phyloP scores from a whole-genome alignment of 2,113 vertebrate species.

The Ophiodon elongatus region DNA sequence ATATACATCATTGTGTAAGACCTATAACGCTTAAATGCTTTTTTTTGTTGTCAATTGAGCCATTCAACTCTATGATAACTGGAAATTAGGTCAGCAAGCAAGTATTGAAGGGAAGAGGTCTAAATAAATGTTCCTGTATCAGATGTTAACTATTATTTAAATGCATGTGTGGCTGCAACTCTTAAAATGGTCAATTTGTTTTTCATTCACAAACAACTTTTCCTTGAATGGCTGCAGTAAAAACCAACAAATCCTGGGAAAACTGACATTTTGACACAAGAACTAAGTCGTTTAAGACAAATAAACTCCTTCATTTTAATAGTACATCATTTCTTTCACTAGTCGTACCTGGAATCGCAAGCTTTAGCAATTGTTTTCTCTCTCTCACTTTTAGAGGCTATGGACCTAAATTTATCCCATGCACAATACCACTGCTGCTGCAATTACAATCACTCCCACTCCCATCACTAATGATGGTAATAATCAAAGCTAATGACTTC shows the following conservation, averaged over 20 bases:
- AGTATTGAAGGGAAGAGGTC: neutral
- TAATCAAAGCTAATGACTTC: slow-evolving; percentile 6
- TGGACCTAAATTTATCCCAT: slow-evolving; percentile 1
- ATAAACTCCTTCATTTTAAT: neutral
- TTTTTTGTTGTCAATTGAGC: neutral
- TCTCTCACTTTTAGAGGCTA: neutral
- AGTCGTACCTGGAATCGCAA: neutral
- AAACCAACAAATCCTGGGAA: neutral
- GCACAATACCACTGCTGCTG: neutral
- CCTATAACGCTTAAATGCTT: neutral
- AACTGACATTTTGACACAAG: neutral
- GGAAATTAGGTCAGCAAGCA: neutral
- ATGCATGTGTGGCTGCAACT: neutral
- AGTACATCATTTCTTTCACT: neutral
- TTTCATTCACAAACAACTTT: neutral
- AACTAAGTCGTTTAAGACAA: neutral
- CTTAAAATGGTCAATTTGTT: neutral
- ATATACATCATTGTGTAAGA: neutral
- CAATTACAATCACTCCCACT: neutral
- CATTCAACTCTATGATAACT: neutral
- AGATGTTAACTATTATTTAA: neutral
- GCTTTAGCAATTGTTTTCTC: neutral
- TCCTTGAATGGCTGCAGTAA: neutral
- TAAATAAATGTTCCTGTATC: neutral
- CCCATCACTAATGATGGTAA: neutral